These are phyloP conservation scores for Melanargia galathea DNA, from an alignment of 2,888 invertebrate species.

Conservation along the genomic window DNA sequence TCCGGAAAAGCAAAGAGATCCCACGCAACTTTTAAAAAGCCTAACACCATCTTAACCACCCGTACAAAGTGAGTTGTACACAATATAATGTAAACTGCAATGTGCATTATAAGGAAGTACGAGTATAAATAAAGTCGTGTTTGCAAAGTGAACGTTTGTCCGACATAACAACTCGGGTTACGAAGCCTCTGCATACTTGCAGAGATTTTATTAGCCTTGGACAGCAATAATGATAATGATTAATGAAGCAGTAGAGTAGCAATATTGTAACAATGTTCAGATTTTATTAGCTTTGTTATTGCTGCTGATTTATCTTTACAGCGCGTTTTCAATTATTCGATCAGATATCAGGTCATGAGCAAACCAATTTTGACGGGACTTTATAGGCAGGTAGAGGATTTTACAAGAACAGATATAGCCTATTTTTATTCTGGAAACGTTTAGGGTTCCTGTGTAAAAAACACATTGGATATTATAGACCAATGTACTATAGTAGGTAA, in stretches of 20 bases:
- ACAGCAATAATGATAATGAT: constrained; percentile 44
- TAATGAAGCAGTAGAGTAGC: constrained; percentile 38
- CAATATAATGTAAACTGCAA: no score
- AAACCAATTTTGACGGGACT: no score
- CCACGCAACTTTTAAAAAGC: no score
- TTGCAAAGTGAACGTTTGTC: constrained; percentile 45
- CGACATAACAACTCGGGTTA: constrained; percentile 39
- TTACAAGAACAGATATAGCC: no score
- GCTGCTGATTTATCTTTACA: constrained; percentile 6
- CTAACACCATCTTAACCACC: no score
- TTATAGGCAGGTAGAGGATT: no score
- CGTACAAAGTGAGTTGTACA: no score
- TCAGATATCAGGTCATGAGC: neutral
- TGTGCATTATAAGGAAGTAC: neutral
- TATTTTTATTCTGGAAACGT: no score
- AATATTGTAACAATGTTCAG: constrained; percentile 24
- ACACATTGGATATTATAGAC: no score
- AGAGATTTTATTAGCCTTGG: constrained; percentile 46
- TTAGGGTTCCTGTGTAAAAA: no score
- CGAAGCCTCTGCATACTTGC: constrained; percentile 34
- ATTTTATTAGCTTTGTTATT: constrained; percentile 12
- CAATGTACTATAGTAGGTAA: no score
- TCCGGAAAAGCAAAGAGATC: no score
- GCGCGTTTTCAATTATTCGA: neutral
- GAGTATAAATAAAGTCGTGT: constrained; percentile 38